These are phyloP conservation scores for Cavia porcellus DNA, from an alignment of 2,113 vertebrate species.

Conservation along the genomic window DNA sequence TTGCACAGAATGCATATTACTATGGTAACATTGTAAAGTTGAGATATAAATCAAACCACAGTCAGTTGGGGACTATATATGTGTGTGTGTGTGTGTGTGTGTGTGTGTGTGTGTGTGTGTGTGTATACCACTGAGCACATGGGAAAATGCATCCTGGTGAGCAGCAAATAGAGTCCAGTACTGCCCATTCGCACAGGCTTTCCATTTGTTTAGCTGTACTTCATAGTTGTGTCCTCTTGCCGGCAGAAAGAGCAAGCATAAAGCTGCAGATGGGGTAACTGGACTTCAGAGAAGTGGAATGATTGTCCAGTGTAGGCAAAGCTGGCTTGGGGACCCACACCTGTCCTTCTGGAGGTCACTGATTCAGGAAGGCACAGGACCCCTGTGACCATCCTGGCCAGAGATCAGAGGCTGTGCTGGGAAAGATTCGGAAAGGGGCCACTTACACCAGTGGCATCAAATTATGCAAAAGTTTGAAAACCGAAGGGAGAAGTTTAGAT, in stretches of 20 bases:
- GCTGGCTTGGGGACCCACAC: neutral
- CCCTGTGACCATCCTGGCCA: neutral
- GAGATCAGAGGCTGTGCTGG: neutral
- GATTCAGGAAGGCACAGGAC: neutral
- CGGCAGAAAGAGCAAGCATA: neutral
- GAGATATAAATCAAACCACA: neutral
- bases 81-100: no score
- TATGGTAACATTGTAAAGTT: no score
- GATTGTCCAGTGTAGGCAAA: neutral
- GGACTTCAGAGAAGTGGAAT: neutral
- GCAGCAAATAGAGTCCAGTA: neutral
- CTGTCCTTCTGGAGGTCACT: neutral
- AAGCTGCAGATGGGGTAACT: neutral
- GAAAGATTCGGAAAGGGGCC: neutral
- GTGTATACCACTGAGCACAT: neutral
- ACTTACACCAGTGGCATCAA: neutral
- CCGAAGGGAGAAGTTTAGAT: neutral
- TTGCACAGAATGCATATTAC: neutral
- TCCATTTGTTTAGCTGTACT: neutral
- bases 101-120: no score
- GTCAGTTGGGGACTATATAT: no score
- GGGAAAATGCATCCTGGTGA: neutral
- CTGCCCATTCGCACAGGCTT: neutral
- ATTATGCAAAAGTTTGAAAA: slow-evolving; percentile 8
- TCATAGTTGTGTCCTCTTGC: neutral